Conservation (phyloP, 2,797 vertebrate genomes). For the Helicolenus hilgendorfi region DNA sequence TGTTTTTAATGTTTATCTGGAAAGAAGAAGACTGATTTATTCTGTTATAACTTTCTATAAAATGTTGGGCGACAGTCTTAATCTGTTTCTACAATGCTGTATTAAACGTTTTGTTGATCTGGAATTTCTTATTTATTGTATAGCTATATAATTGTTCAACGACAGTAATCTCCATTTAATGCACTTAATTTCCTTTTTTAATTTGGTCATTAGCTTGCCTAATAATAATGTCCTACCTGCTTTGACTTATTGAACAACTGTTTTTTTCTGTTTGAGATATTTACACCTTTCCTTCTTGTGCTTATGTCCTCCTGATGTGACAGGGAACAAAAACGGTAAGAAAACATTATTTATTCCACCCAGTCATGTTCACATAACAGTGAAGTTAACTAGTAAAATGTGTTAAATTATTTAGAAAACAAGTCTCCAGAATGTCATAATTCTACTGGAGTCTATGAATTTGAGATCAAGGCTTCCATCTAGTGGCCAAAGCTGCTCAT, state of each 20-base stretch:
- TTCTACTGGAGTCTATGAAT: neutral
- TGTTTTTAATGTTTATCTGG: neutral
- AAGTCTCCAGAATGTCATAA: neutral
- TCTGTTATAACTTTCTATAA: neutral
- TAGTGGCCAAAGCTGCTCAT: conserved; percentile 10
- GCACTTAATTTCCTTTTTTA: neutral
- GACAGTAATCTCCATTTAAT: neutral
- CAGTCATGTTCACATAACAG: neutral
- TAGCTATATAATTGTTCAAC: neutral
- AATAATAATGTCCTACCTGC: neutral
- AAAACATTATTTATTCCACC: conserved; percentile 9
- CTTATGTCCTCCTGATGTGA: conserved; percentile 81
- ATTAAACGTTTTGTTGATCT: neutral
- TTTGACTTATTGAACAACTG: conserved; percentile 4
- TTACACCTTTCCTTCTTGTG: conserved; percentile 72
- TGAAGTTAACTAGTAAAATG: neutral
- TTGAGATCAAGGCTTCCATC: neutral
- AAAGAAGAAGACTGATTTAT: neutral
- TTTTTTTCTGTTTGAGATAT: conserved; percentile 54
- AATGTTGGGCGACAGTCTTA: no score
- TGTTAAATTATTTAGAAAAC: neutral
- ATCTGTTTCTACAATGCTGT: neutral
- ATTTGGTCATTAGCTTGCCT: neutral
- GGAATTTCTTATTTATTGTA: neutral
- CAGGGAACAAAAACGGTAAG: conserved; percentile 98